These are phyloP conservation scores for Caenorhabditis sinica DNA, from an alignment of 2,888 invertebrate genomes.

Conservation along the genomic window DNA sequence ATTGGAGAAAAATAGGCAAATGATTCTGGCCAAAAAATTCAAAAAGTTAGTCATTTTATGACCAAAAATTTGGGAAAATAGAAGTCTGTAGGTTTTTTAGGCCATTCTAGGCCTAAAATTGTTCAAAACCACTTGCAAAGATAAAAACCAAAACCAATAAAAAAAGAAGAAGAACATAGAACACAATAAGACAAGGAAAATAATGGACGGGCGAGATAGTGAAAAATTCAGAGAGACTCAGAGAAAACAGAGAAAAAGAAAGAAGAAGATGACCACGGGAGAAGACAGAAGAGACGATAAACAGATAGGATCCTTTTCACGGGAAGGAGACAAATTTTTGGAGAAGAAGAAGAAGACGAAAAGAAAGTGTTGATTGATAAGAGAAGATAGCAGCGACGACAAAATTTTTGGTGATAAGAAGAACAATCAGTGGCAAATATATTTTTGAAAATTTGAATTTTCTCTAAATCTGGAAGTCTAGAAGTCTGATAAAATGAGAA, in stretches of 20 bases:
- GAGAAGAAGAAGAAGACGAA: neutral
- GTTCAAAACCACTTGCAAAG: too few species aligned
- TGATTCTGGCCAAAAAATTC: neutral
- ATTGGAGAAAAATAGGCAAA: neutral
- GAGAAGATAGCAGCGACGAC: too few species aligned
- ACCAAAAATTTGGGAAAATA: too few species aligned
- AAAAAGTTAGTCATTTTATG: too few species aligned
- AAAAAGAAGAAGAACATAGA: neutral
- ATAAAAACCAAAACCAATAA: neutral
- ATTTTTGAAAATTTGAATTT: too few species aligned
- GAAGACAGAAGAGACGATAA: constrained; percentile 7
- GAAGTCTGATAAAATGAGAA: too few species aligned
- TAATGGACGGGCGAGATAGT: neutral
- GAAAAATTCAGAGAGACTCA: neutral
- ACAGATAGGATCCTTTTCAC: neutral
- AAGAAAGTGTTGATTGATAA: constrained; percentile 31
- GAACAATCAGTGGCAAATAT: too few species aligned
- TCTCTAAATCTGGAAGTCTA: too few species aligned
- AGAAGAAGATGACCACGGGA: neutral
- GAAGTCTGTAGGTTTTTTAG: neutral
- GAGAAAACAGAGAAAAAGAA: neutral
- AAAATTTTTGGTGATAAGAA: too few species aligned
- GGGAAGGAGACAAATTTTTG: neutral
- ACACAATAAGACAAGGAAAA: neutral
- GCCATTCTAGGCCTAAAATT: neutral